These are phyloP conservation scores for Hiodon tergisus DNA, from an alignment of 2,113 vertebrate genomes.

Conservation along the genomic window DNA sequence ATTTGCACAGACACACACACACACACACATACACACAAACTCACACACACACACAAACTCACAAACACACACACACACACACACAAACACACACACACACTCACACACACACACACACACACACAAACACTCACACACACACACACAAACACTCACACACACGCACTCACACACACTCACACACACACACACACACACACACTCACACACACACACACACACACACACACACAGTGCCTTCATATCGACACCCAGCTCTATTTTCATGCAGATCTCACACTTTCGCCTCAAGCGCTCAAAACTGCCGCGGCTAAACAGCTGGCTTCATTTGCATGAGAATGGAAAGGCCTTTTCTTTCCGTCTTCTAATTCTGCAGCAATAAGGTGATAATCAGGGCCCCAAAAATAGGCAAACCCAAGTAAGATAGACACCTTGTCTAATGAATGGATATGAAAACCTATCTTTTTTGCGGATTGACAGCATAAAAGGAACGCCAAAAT, in stretches of 20 bases:
- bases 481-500: slow-evolving; percentile 18
- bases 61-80: too few species aligned
- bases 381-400: slow-evolving; percentile 63
- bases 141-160: neutral
- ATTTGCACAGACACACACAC: too few species aligned
- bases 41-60: too few species aligned
- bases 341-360: slow-evolving; percentile 62
- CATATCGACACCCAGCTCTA: slow-evolving; percentile 55
- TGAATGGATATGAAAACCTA: slow-evolving; percentile 32
- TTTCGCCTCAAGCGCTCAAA: slow-evolving; percentile 54
- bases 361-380: slow-evolving; percentile 69
- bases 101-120: too few species aligned
- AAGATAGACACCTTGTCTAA: slow-evolving; percentile 47
- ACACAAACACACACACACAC: too few species aligned
- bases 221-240: slow-evolving; percentile 41
- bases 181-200: neutral
- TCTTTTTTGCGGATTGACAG: slow-evolving; percentile 24
- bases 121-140: too few species aligned
- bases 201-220: slow-evolving; percentile 10
- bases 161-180: neutral
- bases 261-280: slow-evolving; percentile 68
- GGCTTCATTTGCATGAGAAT: slow-evolving; percentile 73
- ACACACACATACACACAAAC: too few species aligned
- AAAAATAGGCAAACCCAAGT: slow-evolving; percentile 66
- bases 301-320: slow-evolving; percentile 67